These are phyloP conservation scores for Hirudinaria manillensis DNA, from an alignment of 2,888 invertebrate genomes.

Conservation along the genomic window DNA sequence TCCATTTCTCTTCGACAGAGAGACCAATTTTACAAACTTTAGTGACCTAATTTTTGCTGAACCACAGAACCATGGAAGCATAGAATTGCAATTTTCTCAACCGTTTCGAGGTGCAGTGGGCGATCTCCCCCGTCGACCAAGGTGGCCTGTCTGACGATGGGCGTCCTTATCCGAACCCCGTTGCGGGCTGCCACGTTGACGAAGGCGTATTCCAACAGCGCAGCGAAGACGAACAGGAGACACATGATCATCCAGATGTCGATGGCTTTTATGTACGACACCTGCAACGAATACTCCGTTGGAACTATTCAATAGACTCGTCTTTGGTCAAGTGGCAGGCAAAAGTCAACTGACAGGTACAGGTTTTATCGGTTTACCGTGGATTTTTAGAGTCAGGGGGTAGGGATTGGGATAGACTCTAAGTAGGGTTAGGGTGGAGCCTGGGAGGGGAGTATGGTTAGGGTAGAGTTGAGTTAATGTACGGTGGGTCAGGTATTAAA, in stretches of 20 bases:
- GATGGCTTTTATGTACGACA: slow-evolving; percentile 34
- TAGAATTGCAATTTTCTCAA: background rate
- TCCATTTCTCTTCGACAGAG: no score
- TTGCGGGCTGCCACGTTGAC: slow-evolving; percentile 33
- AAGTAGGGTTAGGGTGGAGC: no score
- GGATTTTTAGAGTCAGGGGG: no score
- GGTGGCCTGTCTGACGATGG: slow-evolving; percentile 34
- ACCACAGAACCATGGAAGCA: background rate
- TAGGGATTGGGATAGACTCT: no score
- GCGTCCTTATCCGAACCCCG: slow-evolving; percentile 30
- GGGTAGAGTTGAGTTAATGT: no score
- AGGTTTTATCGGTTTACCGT: no score
- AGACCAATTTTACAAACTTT: no score
- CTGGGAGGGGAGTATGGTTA: no score
- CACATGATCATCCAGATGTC: slow-evolving; percentile 36
- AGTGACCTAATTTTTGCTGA: background rate
- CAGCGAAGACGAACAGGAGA: slow-evolving; percentile 31
- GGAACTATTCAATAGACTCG: background rate
- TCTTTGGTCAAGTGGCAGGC: no score
- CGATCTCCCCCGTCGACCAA: slow-evolving; percentile 11
- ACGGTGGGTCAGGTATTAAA: no score
- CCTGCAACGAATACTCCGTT: slow-evolving; percentile 9
- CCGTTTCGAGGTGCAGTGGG: background rate
- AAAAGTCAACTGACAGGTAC: no score
- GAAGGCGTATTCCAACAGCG: slow-evolving; percentile 33